Evolutionary conservation across 2,113 vertebrate genomes (phyloP).

Genomic region (Bubo bubo): DNA sequence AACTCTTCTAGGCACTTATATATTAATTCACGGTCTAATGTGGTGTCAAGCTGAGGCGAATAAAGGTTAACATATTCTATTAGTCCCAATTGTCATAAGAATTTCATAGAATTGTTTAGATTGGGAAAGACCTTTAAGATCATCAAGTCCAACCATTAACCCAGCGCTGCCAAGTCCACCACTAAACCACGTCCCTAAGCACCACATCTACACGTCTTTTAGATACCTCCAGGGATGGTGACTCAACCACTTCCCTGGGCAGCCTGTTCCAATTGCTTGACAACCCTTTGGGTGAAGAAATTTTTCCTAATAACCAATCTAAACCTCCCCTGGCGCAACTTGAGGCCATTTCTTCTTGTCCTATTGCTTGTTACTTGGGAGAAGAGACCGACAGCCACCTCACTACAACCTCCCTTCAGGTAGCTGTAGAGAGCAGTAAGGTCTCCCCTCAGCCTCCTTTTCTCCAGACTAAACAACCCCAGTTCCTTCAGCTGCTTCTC

Average conservation of each 20-base stretch:
- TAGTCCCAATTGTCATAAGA: slow-evolving; percentile 79
- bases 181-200: background rate
- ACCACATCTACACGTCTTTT: background rate
- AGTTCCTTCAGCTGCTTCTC: background rate
- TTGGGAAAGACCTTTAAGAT: background rate
- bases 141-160: background rate
- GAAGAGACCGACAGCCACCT: rapidly evolving
- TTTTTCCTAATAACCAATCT: background rate
- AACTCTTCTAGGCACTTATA: slow-evolving; percentile 67
- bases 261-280: background rate
- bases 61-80: slow-evolving; percentile 83
- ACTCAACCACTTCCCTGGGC: background rate
- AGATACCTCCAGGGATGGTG: background rate
- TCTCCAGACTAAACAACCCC: background rate
- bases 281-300: background rate
- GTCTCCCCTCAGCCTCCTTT: background rate
- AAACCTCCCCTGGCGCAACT: background rate
- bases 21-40: slow-evolving; percentile 74
- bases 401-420: background rate
- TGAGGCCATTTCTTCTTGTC: background rate
- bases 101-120: slow-evolving; percentile 48
- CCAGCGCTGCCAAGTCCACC: background rate
- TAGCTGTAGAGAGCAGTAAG: background rate
- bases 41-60: slow-evolving; percentile 69
- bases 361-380: no score